phyloP scores from a whole-genome alignment of 2,797 vertebrate species.

The Muscicapa striata region DNA sequence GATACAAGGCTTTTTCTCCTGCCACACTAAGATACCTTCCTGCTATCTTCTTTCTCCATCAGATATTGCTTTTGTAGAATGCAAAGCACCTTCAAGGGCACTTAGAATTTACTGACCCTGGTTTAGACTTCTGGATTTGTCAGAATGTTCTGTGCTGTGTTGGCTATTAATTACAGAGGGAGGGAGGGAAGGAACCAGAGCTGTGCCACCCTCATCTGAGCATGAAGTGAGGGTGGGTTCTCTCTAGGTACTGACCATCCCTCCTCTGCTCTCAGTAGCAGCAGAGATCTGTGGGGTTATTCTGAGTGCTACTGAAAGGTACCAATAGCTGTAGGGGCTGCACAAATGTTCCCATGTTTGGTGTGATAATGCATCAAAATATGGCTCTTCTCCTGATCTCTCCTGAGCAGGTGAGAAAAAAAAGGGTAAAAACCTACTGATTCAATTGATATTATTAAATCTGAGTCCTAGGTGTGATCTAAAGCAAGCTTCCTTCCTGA shows the following conservation, averaged over 20 bases:
- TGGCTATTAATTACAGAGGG: neutral
- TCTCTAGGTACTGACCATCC: neutral
- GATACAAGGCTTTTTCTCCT: neutral
- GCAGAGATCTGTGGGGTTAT: neutral
- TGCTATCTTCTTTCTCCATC: neutral
- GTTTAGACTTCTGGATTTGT: neutral
- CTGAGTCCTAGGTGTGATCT: neutral
- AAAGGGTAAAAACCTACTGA: neutral
- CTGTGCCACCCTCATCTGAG: too few relatives aligned
- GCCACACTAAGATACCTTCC: neutral
- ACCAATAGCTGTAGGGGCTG: neutral
- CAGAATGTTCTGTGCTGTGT: neutral
- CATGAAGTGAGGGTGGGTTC: rapidly evolving
- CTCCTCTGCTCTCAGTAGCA: neutral
- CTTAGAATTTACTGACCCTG: neutral
- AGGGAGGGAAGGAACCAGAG: neutral
- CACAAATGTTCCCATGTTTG: neutral
- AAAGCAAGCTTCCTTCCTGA: neutral
- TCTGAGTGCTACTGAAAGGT: neutral
- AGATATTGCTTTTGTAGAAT: neutral
- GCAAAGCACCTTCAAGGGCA: neutral
- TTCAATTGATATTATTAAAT: neutral
- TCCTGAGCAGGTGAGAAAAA: neutral
- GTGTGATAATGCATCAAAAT: neutral
- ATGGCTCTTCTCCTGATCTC: neutral